These are phyloP conservation scores for Xanthorhoe spadicearia DNA, from an alignment of 2,888 invertebrate species.

Conservation along the genomic window DNA sequence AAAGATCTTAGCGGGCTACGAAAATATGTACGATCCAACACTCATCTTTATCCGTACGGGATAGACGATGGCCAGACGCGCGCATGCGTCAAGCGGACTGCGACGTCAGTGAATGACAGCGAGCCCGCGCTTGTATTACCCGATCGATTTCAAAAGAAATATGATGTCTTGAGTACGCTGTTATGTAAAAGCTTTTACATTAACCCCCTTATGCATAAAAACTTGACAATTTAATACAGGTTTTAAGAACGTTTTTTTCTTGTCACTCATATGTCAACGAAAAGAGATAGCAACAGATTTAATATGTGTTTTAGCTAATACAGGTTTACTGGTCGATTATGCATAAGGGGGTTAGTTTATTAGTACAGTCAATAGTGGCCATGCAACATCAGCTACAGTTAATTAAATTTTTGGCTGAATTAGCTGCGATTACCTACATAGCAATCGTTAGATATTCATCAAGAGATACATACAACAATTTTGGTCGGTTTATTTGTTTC, in stretches of 20 bases:
- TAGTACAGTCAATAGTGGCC: conserved; percentile 39
- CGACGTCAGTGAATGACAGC: conserved; percentile 81
- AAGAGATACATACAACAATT: neutral
- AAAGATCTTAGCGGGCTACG: conserved; percentile 69
- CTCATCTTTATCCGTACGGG: conserved; percentile 76
- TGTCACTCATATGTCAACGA: too few species aligned
- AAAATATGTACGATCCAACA: conserved; percentile 71
- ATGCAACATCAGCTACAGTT: conserved; percentile 11
- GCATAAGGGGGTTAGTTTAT: too few species aligned
- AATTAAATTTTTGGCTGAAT: conserved; percentile 11
- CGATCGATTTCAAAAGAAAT: conserved; percentile 80
- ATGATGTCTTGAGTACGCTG: conserved; percentile 53
- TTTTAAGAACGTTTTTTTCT: too few species aligned
- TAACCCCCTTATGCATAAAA: too few species aligned
- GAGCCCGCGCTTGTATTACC: conserved; percentile 74
- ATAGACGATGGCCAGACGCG: conserved; percentile 82
- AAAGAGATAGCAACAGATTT: too few species aligned
- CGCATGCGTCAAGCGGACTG: conserved; percentile 78
- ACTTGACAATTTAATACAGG: too few species aligned
- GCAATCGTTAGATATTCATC: neutral
- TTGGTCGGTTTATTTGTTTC: too few species aligned
- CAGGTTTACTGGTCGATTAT: too few species aligned
- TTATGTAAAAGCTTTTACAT: conserved; percentile 45
- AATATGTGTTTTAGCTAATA: too few species aligned
- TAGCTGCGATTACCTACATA: conserved; percentile 7